phyloP scores from a whole-genome alignment of 2,888 invertebrate species.

The Agonopterix arenella region DNA sequence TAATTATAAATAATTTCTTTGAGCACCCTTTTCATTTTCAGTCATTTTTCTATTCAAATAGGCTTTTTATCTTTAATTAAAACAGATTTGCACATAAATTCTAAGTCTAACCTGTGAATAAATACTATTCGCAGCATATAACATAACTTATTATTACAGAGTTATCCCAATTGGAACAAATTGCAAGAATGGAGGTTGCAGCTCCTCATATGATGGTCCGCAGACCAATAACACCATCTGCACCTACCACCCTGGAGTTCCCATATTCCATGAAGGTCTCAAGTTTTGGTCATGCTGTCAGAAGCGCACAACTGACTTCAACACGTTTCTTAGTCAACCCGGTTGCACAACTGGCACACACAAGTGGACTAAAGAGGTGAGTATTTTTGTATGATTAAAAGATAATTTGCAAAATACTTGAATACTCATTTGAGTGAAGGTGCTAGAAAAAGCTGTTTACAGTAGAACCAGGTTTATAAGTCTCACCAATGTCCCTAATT shows the following conservation, averaged over 20 bases:
- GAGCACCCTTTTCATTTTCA: no score
- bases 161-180: constrained; percentile 82
- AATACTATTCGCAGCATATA: no score
- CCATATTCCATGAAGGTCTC: constrained; percentile 97
- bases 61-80: no score
- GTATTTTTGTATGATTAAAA: neutral
- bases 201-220: constrained; percentile 80
- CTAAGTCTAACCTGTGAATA: no score
- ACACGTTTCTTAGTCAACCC: constrained; percentile 91
- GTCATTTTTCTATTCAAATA: no score
- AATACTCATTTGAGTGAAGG: no score
- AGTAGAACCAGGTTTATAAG: no score
- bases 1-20: no score
- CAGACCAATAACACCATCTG: constrained; percentile 80
- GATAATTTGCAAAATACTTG: no score
- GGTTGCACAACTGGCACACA: constrained; percentile 93
- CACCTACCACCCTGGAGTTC: constrained; percentile 89
- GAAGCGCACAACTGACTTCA: constrained; percentile 95
- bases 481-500: no score
- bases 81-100: no score
- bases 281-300: constrained; percentile 99
- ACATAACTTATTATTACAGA: constrained; percentile 7
- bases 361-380: constrained; percentile 87
- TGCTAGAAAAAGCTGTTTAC: no score
- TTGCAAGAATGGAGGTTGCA: constrained; percentile 93